These are phyloP conservation scores for Thera obeliscata DNA, from an alignment of 2,888 invertebrate genomes.

Conservation along the genomic window DNA sequence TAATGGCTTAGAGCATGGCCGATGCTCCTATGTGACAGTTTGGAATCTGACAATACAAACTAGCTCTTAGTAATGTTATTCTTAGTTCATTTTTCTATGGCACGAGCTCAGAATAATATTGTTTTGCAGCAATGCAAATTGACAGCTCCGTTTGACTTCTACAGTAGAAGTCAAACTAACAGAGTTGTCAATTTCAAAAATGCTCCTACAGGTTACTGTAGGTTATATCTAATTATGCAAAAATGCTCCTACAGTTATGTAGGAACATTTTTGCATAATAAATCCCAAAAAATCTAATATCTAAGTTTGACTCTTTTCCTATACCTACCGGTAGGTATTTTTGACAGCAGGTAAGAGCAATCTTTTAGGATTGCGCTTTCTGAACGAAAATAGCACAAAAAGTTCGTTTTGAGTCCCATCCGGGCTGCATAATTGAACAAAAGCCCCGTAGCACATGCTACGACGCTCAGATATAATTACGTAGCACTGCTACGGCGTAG, in stretches of 20 bases:
- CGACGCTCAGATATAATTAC: conserved; percentile 18
- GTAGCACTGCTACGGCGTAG: conserved; percentile 18
- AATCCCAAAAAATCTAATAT: no score
- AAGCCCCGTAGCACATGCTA: conserved; percentile 22
- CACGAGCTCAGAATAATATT: no score
- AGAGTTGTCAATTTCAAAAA: no score
- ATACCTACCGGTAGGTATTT: neutral
- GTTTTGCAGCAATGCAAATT: no score
- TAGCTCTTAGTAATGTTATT: no score
- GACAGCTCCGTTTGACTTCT: no score
- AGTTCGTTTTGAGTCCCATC: conserved; percentile 1
- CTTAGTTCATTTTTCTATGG: no score
- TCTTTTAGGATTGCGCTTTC: neutral
- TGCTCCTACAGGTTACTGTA: no score
- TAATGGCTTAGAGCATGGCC: neutral
- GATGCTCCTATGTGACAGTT: neutral
- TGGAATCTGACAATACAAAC: neutral
- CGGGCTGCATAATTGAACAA: conserved; percentile 3
- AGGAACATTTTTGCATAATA: no score
- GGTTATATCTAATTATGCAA: no score
- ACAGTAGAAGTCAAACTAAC: no score
- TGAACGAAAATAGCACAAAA: neutral
- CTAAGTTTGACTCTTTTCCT: neutral
- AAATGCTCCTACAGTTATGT: no score
- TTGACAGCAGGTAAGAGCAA: neutral